Base-by-base conservation (phyloP, 2,888 invertebrate genomes). In the Coleophora deauratella region DNA sequence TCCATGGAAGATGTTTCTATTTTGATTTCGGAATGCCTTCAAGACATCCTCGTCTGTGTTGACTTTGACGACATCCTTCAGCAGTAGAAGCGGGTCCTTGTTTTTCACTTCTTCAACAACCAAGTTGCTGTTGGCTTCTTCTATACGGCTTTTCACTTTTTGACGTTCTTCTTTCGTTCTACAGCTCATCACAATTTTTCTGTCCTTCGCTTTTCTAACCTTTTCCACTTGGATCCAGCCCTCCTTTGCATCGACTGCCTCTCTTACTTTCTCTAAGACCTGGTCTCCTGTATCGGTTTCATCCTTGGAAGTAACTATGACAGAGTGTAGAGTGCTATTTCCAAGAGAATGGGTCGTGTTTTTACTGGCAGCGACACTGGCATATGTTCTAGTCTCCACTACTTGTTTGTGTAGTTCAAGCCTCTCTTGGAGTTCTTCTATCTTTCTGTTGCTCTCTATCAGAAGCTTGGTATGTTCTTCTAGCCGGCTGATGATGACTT, bases 201-300 rank as follows among this genome's bases (percentile, higher is more conserved):
- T 35, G n/a, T 49, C 46, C 12, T 42, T 46, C 4, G 41, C 45
- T 34, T 46, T 48, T 13, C 49, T 42, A 1, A 49, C 27, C 21
- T 35, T 41, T 9, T 51, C 46, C 2, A 51, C 35, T 9, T 10
- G 21, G 0, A 46, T 12, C 30, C 45, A 35, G 8, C 40, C 38
- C 6, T 46, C 40, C 8, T 45, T 48, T 2, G 48, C 31, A 9
- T 31, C 8, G 4, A 31, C 31, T n/a, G 31, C 31, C 8, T 3
- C 11, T 3, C 31, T 3, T 31, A 31, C 8, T 31, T 9, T 31
- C 2, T 31, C 9, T 31, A 31, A 9, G 31, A 31, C 9, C 8
- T 31, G 4, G 2, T 31, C 31, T 6, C 31, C 31, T 6, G 31
- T 31, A 31, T 31, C 31, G 2, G 11, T 31, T 31, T 31, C 11